Evolutionary conservation across 2,113 vertebrate genomes (phyloP).

Genomic region (Platichthys flesus): DNA sequence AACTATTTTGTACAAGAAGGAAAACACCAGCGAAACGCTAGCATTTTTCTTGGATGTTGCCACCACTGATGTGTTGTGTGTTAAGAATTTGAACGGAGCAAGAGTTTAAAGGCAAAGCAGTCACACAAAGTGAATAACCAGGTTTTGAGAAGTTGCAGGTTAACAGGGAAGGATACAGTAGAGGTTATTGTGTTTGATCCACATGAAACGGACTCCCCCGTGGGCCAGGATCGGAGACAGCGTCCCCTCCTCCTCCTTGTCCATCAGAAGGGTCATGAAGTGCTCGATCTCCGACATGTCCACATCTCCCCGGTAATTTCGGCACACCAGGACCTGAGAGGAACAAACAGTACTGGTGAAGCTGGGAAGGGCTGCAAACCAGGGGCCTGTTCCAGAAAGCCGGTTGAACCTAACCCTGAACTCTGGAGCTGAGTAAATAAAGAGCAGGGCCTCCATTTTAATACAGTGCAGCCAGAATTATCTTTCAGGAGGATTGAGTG

Average conservation of each 20-base stretch:
- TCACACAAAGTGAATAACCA: background rate
- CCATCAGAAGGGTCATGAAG: constrained; percentile 98
- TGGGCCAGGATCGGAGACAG: constrained; percentile 96
- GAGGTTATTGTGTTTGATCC: constrained; percentile 99
- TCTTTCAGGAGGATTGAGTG: background rate
- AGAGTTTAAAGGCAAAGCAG: background rate
- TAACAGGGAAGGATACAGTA: constrained; percentile 90
- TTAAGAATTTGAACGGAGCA: constrained; percentile 74
- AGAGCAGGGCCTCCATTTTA: background rate
- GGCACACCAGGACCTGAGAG: constrained; percentile 93
- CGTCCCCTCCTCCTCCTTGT: constrained; percentile 96
- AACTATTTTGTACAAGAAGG: constrained; percentile 98
- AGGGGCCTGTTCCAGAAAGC: too few relatives aligned
- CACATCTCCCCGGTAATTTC: constrained; percentile 97
- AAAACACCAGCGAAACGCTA: constrained; percentile 96
- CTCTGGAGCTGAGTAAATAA: too few relatives aligned
- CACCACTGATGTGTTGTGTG: constrained; percentile 85
- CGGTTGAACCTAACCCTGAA: too few relatives aligned
- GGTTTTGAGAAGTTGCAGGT: background rate
- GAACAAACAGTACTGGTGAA: background rate
- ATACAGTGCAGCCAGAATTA: background rate
- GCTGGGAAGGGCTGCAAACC: too few relatives aligned
- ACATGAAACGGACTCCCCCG: constrained; percentile 97
- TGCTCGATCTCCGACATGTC: constrained; percentile 99
- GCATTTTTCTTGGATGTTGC: constrained; percentile 99